Conservation (phyloP, 1,140 invertebrate species). For the Tachypleus tridentatus region DNA sequence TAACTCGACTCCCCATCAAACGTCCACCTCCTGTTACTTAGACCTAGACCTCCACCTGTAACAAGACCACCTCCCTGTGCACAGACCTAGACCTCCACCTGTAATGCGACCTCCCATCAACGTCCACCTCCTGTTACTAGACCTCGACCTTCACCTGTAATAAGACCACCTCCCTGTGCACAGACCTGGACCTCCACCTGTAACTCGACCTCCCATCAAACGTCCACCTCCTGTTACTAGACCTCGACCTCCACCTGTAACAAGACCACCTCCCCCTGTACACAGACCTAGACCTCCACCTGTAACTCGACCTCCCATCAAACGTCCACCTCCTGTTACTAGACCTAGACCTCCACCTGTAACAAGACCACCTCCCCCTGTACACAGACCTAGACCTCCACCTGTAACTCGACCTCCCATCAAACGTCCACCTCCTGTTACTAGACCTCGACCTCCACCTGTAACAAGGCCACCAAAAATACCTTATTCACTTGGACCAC, state of each 20-base stretch:
- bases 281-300: no score
- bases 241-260: no score
- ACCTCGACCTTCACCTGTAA: constrained; percentile 5
- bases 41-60: constrained; percentile 6
- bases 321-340: no score
- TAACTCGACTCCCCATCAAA: constrained; percentile 4
- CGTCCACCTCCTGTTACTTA: constrained; percentile 9
- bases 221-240: no score
- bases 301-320: no score
- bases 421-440: neutral
- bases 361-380: no score
- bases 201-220: no score
- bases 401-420: no score
- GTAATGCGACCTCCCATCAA: neutral
- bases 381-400: no score
- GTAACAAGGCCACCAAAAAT: constrained; percentile 4
- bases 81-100: constrained; percentile 7
- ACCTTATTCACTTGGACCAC: constrained; percentile 13
- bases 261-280: no score
- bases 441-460: neutral
- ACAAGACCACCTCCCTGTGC: constrained; percentile 6
- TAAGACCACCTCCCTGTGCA: neutral
- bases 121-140: constrained; percentile 6
- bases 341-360: no score
- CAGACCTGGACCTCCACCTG: no score